Percentiles rank a stretch among this genome's conserved stretches.
Conservation (phyloP, 2,888 invertebrate genomes). For the Apotomis capreana region DNA sequence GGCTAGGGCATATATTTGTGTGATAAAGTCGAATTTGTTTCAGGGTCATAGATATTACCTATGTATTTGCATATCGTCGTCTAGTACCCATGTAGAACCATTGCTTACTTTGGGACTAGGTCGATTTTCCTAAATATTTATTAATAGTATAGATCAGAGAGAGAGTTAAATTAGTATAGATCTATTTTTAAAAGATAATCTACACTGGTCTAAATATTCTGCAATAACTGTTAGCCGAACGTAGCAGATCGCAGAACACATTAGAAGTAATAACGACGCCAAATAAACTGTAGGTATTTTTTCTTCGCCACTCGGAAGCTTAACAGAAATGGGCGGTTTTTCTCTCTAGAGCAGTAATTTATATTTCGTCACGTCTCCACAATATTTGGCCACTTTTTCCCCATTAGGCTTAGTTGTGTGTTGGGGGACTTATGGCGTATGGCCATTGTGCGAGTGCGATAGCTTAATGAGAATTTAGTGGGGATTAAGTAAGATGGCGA, state of each 20-base stretch:
- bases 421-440: not conserved
- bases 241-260: not conserved
- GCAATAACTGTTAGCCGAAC: too few relatives aligned
- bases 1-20: too few relatives aligned
- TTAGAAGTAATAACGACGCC: not conserved
- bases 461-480: conserved; percentile 13
- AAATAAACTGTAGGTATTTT: not conserved
- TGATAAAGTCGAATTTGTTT: too few relatives aligned
- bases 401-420: conserved; percentile 24
- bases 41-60: too few relatives aligned
- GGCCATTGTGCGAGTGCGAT: conserved; percentile 15
- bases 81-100: too few relatives aligned
- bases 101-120: too few relatives aligned
- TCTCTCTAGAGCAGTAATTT: conserved; percentile 16
- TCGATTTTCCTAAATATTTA: too few relatives aligned
- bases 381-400: conserved; percentile 20
- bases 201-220: too few relatives aligned
- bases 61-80: too few relatives aligned
- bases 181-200: too few relatives aligned
- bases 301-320: conserved; percentile 5
- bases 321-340: conserved; percentile 14
- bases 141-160: not conserved
- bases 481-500: not conserved
- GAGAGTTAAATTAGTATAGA: too few relatives aligned
- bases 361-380: conserved; percentile 25